Percentiles rank a stretch among this genome's conserved stretches.
Conservation (phyloP, 2,888 invertebrate species). For the Sturmia bella region DNA sequence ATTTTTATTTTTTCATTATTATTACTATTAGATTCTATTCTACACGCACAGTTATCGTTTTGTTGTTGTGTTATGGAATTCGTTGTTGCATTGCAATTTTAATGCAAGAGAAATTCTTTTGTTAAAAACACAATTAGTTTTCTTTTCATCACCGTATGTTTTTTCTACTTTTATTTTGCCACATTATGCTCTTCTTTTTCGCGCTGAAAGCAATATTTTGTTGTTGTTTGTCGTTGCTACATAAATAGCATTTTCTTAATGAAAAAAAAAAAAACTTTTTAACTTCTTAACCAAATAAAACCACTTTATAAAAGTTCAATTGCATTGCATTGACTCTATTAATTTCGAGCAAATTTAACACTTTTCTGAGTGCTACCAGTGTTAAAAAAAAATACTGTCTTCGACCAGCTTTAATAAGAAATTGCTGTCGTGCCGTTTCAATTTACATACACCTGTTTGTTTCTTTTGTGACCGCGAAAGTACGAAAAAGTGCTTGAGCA, state of each 20-base stretch:
- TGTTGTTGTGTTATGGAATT: conserved; percentile 55
- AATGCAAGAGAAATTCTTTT: conserved; percentile 66
- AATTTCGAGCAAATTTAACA: too few species aligned
- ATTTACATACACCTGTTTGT: conserved; percentile 67
- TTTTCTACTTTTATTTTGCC: conserved; percentile 19
- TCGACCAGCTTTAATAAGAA: conserved; percentile 34
- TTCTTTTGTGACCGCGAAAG: conserved; percentile 36
- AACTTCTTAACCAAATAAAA: too few species aligned
- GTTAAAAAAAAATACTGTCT: not conserved
- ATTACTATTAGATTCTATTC: conserved; percentile 46
- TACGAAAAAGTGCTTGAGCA: conserved; percentile 37
- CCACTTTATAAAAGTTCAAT: too few species aligned
- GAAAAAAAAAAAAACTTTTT: too few species aligned
- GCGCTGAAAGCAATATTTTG: too few species aligned
- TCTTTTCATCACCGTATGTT: conserved; percentile 43
- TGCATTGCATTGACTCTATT: too few species aligned
- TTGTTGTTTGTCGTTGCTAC: not conserved
- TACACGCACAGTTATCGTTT: conserved; percentile 65
- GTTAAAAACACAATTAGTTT: conserved; percentile 64
- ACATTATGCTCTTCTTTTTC: conserved; percentile 41
- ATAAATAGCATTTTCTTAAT: conserved; percentile 3
- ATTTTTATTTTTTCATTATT: conserved; percentile 10
- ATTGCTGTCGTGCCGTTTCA: conserved; percentile 59
- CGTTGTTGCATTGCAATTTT: conserved; percentile 62
- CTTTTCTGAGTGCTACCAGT: not conserved